Evolutionary conservation across 2,888 invertebrate species (phyloP).

Genomic region (Phorcus lineatus): DNA sequence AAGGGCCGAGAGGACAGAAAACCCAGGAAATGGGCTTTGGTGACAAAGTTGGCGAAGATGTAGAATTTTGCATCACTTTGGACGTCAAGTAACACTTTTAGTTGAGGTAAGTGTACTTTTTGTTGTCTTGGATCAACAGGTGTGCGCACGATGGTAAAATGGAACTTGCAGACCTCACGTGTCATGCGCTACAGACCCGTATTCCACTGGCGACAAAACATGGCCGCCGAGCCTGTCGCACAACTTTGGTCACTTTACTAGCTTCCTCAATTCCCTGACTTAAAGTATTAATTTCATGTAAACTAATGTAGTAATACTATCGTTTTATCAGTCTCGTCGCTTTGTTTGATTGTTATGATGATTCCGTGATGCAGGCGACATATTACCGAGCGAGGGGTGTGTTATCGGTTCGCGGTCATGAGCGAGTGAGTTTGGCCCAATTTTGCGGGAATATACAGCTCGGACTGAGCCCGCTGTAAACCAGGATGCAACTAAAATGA

Average conservation of each 20-base stretch:
- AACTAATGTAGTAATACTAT: not conserved
- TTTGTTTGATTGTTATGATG: not conserved
- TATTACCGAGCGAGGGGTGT: slow-evolving; percentile 3
- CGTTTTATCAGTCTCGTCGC: not conserved
- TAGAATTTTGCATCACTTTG: not conserved
- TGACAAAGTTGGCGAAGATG: not conserved
- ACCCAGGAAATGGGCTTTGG: slow-evolving; percentile 10
- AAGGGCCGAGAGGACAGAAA: slow-evolving; percentile 15
- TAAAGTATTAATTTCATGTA: not conserved
- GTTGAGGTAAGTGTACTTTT: slow-evolving; percentile 15
- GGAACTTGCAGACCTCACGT: slow-evolving; percentile 23
- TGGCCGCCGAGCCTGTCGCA: slow-evolving; percentile 11
- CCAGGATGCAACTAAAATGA: slow-evolving; percentile 23
- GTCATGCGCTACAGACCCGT: slow-evolving; percentile 20
- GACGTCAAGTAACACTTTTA: not conserved
- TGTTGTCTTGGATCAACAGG: slow-evolving; percentile 11
- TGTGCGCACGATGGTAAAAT: slow-evolving; percentile 3
- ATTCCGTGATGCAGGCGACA: not conserved
- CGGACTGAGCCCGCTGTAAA: not conserved
- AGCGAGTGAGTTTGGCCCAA: slow-evolving; percentile 22
- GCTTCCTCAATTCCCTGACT: not conserved
- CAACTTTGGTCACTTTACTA: slow-evolving; percentile 21
- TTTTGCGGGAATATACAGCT: slow-evolving; percentile 8
- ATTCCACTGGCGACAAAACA: slow-evolving; percentile 29
- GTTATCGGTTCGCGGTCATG: slow-evolving; percentile 9